Base-by-base conservation (phyloP, 1,140 invertebrate genomes). In the Asobara japonica region DNA sequence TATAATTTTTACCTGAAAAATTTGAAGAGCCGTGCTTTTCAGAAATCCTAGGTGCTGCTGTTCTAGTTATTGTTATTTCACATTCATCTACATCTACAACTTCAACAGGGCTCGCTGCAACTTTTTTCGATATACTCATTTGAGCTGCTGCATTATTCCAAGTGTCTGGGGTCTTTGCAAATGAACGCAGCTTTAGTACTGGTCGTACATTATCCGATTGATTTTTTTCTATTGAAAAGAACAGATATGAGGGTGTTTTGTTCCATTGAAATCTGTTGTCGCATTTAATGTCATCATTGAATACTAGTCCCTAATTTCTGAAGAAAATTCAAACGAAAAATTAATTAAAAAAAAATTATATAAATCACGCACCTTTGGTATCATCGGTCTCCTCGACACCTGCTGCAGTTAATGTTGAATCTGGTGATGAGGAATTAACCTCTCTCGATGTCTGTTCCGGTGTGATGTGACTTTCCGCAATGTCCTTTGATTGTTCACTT, bases 81-180 rank as follows among this genome's bases (percentile, higher is more conserved):
- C 31, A 36, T 36, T 29, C 25, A 41, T 72, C 70, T 11, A 71
- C 1, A 8, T 75, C 60, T 7, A 75, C 48, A 16, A 67, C 30
- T 69, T 66, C 65, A 41, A 70, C 33, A 2, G 36, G 7, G 16
- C 18, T 61, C 5, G 22, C 4, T 18, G n/a, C n/a, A 25, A 2
- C 20, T 11, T 22, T 31, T 29, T 62, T 64, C 7, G 8, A 0
- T 11, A 65, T 41, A 3, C 22, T n/a, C 8, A 72, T 51, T 8
- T 61, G 31, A 11, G 5, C 69, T 41, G 68, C 62, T 4, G 13
- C 66, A 48, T 80, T 79, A 6, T 78, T 56, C 82, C 82, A 84
- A 2, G 79, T 82, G 0, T 65, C 74, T 0, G 81, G 79, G n/a
- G 78, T 78, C 70, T 83, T 86, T n/a, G 84, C 84, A 65, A 86